These are phyloP conservation scores for Mesitornis unicolor DNA, from an alignment of 2,113 vertebrate genomes.

Conservation along the genomic window DNA sequence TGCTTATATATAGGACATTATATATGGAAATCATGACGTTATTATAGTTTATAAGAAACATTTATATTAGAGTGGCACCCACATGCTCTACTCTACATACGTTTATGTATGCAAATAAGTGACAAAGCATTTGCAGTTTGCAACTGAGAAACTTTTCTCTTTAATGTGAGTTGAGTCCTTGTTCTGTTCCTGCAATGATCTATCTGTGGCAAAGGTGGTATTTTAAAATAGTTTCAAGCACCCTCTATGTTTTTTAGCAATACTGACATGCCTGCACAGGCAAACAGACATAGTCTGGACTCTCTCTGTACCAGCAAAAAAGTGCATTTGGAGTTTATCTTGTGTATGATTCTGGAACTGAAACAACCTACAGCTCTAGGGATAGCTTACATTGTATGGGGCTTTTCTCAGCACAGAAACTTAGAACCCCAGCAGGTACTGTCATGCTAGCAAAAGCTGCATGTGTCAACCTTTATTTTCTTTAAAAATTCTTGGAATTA, in stretches of 20 bases:
- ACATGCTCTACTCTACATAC: neutral
- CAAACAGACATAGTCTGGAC: neutral
- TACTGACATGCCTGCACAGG: constrained; percentile 7
- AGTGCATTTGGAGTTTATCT: neutral
- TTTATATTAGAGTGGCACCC: constrained; percentile 37
- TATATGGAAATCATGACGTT: constrained; percentile 46
- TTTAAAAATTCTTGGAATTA: neutral
- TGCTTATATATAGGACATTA: constrained; percentile 20
- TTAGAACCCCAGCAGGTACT: neutral
- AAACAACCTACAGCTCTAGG: neutral
- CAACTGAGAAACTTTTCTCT: neutral
- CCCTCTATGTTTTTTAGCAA: neutral
- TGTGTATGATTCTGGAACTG: neutral
- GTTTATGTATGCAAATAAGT: constrained; percentile 34
- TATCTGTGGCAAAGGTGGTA: constrained; percentile 4
- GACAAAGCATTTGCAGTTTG: constrained; percentile 21
- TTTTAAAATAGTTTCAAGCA: constrained; percentile 49
- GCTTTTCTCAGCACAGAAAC: neutral
- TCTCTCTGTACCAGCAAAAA: neutral
- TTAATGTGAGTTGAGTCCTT: neutral
- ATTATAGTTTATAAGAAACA: constrained; percentile 10
- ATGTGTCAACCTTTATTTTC: neutral
- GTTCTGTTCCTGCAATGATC: neutral
- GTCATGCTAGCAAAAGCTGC: neutral
- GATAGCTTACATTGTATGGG: neutral